These are phyloP conservation scores for Diplazon laetatorius DNA, from an alignment of 2,888 invertebrate species.

Conservation along the genomic window DNA sequence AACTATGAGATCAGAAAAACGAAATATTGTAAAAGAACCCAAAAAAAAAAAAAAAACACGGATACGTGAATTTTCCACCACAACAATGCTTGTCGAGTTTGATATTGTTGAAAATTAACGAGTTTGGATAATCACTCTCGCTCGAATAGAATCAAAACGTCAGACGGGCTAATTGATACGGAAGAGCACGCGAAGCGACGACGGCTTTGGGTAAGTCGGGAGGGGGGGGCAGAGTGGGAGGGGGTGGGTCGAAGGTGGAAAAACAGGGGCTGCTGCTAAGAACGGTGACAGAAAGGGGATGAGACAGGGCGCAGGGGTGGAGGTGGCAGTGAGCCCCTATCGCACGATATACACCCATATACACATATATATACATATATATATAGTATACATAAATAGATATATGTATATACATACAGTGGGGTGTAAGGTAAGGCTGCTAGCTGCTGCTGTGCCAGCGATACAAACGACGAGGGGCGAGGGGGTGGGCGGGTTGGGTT, in stretches of 20 bases:
- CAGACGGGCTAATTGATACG: conserved; percentile 57
- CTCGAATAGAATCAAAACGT: conserved; percentile 56
- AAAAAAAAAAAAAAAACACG: not conserved
- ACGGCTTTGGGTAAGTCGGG: conserved; percentile 15
- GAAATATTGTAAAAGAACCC: conserved; percentile 4
- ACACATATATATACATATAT: not conserved
- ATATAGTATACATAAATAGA: not conserved
- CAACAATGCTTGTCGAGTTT: not conserved
- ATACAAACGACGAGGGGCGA: conserved; percentile 39
- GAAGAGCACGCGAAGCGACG: conserved; percentile 48
- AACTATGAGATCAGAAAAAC: no score
- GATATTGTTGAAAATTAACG: conserved; percentile 45
- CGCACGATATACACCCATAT: conserved; percentile 22
- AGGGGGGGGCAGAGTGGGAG: no score
- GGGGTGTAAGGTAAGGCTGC: conserved; percentile 27
- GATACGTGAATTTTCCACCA: not conserved
- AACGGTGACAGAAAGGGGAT: conserved; percentile 10
- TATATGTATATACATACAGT: not conserved
- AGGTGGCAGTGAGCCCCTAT: conserved; percentile 18
- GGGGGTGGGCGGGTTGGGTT: conserved; percentile 49
- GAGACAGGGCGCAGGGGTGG: conserved; percentile 5
- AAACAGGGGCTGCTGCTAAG: conserved; percentile 19
- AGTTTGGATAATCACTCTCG: conserved; percentile 51
- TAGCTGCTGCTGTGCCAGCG: conserved; percentile 23
- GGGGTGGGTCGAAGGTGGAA: conserved; percentile 30